Base-by-base conservation (phyloP, 2,888 invertebrate genomes). In the Labia minor region DNA sequence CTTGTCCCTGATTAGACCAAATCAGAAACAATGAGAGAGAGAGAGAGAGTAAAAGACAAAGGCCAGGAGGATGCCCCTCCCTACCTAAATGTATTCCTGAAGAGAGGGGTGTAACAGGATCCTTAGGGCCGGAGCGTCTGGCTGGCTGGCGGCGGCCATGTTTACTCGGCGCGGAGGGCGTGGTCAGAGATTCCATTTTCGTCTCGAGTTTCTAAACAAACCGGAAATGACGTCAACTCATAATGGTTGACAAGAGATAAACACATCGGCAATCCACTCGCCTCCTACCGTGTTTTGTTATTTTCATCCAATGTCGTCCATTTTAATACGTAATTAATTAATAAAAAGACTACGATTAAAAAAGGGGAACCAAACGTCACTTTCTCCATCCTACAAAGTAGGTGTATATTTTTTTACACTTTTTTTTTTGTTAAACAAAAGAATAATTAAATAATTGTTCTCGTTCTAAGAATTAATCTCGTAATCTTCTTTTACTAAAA, bases 81-180 rank as follows among this genome's bases (percentile, higher is more conserved):
- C 26, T 26, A 26, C 26, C 26, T 26, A 26, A 26, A 26, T 26
- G 26, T 26, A 8, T 26, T 26, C 26, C 26, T 26, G 26, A 49
- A 49, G 16, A 16, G 49, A 49, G 49, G 14, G 49, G 49, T 26
- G 49, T n/a, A 49, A 49, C 49, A 11, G n/a, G 49, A 49, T 49
- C 49, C 49, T 16, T 16, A n/a, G 49, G 49, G 26, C 26, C 49
- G 49, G 49, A 11, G 49, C 49, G 49, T 49, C 49, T 49, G 49
- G 49, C 49, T 49, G 49, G 49, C 49, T 49, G 49, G 49, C 49
- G 49, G 49, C 49, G 49, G 49, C 49, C 49, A 49, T 49, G 49
- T 49, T 49, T 49, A 49, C 49, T 49, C 49, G 49, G 49, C 49
- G 49, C 49, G 49, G 49, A 49, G 49, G 49, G 49, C 49, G 49